phyloP scores from a whole-genome alignment of 2,888 invertebrate species.

The Polymixis lichenea region DNA sequence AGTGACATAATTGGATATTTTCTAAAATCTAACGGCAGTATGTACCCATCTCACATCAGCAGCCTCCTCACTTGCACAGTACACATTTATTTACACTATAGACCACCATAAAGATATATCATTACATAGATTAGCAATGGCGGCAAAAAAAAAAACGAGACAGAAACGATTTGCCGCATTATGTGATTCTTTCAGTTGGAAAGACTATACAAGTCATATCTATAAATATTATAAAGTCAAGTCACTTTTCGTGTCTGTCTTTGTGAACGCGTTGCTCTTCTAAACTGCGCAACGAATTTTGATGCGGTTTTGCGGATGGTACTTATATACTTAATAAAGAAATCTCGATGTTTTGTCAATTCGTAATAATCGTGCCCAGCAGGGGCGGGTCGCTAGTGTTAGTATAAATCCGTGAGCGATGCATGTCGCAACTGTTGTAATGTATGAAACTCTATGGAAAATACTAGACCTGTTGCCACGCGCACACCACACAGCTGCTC shows the following conservation, averaged over 20 bases:
- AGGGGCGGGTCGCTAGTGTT: not conserved
- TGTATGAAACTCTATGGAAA: not conserved
- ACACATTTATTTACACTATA: conserved; percentile 26
- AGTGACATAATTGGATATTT: not conserved
- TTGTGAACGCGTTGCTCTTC: not conserved
- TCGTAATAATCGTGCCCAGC: not conserved
- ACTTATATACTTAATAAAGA: no score
- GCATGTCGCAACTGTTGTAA: not conserved
- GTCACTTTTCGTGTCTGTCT: not conserved
- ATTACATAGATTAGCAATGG: conserved; percentile 22
- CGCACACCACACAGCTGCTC: not conserved
- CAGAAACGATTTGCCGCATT: not conserved
- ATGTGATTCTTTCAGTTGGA: no score
- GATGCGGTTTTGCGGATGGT: no score
- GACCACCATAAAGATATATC: conserved; percentile 17
- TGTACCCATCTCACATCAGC: conserved; percentile 20
- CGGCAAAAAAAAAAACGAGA: not conserved
- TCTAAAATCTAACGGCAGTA: conserved; percentile 13
- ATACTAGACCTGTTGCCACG: not conserved
- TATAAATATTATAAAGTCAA: not conserved
- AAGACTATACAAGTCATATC: not conserved
- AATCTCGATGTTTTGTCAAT: no score
- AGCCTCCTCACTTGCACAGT: conserved; percentile 25
- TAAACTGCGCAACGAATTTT: not conserved
- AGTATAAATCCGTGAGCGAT: not conserved